Conservation (phyloP, 2,888 invertebrate species). For the Teinopalpus imperialis region DNA sequence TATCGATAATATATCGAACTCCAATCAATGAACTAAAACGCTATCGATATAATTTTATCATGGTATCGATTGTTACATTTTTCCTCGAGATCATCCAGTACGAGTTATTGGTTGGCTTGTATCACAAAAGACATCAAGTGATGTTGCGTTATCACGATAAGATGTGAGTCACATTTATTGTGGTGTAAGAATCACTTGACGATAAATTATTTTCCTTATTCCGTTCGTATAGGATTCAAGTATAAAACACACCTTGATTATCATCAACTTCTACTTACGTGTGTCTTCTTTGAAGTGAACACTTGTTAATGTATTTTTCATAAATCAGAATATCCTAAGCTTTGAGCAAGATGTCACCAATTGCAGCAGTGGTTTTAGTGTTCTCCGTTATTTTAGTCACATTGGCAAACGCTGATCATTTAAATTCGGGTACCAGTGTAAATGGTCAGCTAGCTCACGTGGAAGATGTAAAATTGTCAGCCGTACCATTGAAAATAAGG, state of each 20-base stretch:
- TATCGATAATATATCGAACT: no score
- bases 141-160: constrained; percentile 15
- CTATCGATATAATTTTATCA: no score
- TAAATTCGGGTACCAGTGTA: constrained; percentile 50
- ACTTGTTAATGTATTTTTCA: background rate
- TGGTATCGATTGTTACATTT: no score
- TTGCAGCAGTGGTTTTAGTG: constrained; percentile 25
- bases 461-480: constrained; percentile 53
- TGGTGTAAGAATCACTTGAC: background rate
- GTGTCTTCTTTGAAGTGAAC: no score
- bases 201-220: constrained; percentile 4
- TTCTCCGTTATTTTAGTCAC: constrained; percentile 32
- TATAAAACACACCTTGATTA: background rate
- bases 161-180: constrained; percentile 7
- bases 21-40: no score
- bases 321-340: background rate
- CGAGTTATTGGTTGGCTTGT: no score
- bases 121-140: background rate
- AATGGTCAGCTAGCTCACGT: constrained; percentile 47
- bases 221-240: background rate
- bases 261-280: no score
- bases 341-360: constrained; percentile 30
- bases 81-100: no score
- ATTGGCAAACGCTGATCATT: constrained; percentile 36
- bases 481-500: constrained; percentile 50